Evolutionary conservation across 2,888 invertebrate genomes (phyloP), one percentile per base, ranked within the genome.

Genomic region (Cyclophora albipunctata): DNA sequence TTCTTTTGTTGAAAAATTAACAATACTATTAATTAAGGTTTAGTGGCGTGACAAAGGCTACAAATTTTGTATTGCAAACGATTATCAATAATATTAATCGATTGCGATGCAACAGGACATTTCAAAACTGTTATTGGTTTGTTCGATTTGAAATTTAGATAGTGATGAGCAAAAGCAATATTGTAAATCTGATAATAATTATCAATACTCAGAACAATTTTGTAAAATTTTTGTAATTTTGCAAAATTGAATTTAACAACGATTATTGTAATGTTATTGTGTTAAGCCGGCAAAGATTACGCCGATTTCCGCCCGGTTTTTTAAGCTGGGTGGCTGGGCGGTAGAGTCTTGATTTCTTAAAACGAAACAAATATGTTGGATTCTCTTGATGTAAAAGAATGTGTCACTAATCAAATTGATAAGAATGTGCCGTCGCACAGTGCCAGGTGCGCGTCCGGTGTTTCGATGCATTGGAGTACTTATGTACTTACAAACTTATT

Each of bases 401-500:
- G 52, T 49, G 48, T 50, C 47, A 46, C 51, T 60, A 63, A 69
- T 67, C 63, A 64, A 59, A 68, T 65, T 58, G 63, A 62, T 64
- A 53, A 73, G 75, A 77, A 82, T 82, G 76, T 71, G 77, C 69
- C 66, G 59, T 37, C 37, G 37, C 37, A 37, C 37, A 37, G 37
- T 37, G 4, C 4, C 86, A 87, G 85, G 87, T 87, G 87, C 72
- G 77, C 87, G 83, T 85, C 87, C 86, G 85, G 84, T 75, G 69
- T 63, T 66, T 71, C 77, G 75, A 76, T 75, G 75, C 71, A 20
- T 20, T 20, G 20, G 20, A 20, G 20, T 20, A 20, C 20, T 20
- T 20, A 20, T 20, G 20, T 2, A 20, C 20, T 20, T 20, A 20
- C 20, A 20, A 20, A 20, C 20, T 20, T 20, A 20, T 20, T 20